Percentiles rank a stretch among this genome's conserved stretches.
phyloP scores from a whole-genome alignment of 2,113 vertebrate species.

The Ramphastos sulfuratus region DNA sequence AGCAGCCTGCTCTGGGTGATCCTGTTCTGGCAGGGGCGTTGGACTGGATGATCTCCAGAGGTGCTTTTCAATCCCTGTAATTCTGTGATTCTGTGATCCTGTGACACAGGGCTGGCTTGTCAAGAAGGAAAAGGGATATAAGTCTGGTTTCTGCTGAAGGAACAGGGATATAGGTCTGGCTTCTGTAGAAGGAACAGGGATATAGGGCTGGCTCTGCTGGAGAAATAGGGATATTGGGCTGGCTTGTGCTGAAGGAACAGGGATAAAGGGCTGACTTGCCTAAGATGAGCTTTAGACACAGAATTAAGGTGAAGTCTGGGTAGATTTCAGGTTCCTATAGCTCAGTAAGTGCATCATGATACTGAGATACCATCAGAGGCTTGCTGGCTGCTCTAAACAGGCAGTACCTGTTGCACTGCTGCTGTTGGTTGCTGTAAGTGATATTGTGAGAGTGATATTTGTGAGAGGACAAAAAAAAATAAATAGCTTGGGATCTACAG shows the following conservation, averaged over 20 bases:
- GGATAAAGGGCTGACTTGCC: not conserved
- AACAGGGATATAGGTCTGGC: accelerated
- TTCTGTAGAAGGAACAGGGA: not conserved
- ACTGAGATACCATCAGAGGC: not conserved
- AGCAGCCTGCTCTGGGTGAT: no score
- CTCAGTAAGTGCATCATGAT: accelerated
- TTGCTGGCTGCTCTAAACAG: not conserved
- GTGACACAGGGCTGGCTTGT: no score
- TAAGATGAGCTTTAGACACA: not conserved
- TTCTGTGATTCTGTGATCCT: no score
- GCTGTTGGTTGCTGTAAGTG: not conserved
- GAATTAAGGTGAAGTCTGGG: not conserved
- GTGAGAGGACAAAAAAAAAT: not conserved
- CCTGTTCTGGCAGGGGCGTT: no score
- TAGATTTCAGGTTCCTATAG: not conserved
- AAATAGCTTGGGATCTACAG: not conserved
- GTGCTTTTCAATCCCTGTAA: no score
- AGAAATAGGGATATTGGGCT: accelerated
- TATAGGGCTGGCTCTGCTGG: accelerated
- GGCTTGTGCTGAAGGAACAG: not conserved
- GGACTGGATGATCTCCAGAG: no score
- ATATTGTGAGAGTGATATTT: no score
- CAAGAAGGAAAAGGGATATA: no score
- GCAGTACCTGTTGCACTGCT: not conserved
- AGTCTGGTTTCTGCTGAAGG: not conserved